Conservation (phyloP, 2,888 invertebrate species). For the Calameuta idolon region DNA sequence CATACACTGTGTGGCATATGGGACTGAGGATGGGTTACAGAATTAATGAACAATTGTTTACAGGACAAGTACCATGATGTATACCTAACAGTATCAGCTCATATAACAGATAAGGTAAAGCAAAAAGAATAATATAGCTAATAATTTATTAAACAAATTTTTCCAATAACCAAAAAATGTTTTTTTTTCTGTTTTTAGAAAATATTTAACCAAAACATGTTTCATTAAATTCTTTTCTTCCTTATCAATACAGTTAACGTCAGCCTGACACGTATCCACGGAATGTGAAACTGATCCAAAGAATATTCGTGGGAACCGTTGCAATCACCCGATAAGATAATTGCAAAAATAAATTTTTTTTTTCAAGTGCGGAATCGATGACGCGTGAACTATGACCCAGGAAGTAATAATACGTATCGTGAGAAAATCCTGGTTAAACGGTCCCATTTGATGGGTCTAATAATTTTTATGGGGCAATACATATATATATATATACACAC, state of each 20-base stretch:
- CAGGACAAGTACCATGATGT: background rate
- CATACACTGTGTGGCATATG: background rate
- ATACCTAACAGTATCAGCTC: background rate
- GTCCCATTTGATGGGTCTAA: background rate
- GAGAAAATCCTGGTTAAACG: slow-evolving; percentile 1
- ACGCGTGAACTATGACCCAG: background rate
- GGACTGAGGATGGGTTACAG: background rate
- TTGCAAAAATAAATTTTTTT: background rate
- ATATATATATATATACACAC: no score
- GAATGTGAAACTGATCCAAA: background rate
- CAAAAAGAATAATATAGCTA: background rate
- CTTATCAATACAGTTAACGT: background rate
- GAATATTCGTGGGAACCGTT: background rate
- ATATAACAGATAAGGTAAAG: background rate
- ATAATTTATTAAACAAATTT: background rate
- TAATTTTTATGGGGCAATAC: background rate
- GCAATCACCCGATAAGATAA: slow-evolving; percentile 3
- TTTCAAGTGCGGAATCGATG: background rate
- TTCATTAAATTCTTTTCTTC: background rate
- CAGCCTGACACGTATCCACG: background rate
- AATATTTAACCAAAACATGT: background rate
- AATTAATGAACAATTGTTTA: background rate
- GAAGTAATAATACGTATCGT: background rate
- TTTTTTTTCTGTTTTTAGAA: background rate
- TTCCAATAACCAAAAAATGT: background rate